phyloP scores from a whole-genome alignment of 2,113 vertebrate genomes.

The Ploceus nigricollis region DNA sequence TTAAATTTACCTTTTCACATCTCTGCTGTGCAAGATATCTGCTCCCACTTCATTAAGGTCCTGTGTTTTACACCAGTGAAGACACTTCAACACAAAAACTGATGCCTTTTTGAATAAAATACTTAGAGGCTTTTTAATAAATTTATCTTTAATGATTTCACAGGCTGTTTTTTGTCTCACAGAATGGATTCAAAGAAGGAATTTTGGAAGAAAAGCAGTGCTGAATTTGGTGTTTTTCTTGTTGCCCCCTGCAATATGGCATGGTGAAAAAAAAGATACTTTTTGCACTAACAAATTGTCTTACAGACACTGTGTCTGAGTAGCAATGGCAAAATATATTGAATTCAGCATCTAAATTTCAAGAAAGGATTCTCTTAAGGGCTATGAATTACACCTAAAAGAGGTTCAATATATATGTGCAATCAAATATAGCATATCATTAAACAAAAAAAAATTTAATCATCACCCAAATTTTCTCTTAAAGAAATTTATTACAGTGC shows the following conservation, averaged over 20 bases:
- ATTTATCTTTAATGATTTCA: not conserved
- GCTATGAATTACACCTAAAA: not conserved
- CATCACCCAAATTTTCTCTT: slow-evolving; percentile 6
- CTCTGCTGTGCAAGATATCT: not conserved
- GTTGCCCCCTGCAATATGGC: not conserved
- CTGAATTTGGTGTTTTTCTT: not conserved
- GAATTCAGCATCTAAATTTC: not conserved
- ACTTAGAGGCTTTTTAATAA: not conserved
- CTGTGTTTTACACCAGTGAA: not conserved
- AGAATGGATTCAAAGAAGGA: not conserved
- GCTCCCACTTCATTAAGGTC: not conserved
- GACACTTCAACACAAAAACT: not conserved
- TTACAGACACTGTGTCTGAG: not conserved
- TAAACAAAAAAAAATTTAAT: slow-evolving; percentile 1
- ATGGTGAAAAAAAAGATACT: not conserved
- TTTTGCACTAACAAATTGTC: not conserved
- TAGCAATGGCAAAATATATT: not conserved
- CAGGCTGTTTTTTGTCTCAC: not conserved
- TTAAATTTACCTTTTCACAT: slow-evolving; percentile 49
- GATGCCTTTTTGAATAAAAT: not conserved
- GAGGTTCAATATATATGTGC: not conserved
- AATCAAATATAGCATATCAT: slow-evolving; percentile 30
- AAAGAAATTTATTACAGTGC: not conserved
- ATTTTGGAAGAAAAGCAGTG: not conserved
- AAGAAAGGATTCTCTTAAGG: not conserved